Percentiles rank a stretch among this genome's conserved stretches.
These are phyloP conservation scores for Protomyctophum bolini DNA, from an alignment of 2,113 vertebrate species.

Conservation along the genomic window DNA sequence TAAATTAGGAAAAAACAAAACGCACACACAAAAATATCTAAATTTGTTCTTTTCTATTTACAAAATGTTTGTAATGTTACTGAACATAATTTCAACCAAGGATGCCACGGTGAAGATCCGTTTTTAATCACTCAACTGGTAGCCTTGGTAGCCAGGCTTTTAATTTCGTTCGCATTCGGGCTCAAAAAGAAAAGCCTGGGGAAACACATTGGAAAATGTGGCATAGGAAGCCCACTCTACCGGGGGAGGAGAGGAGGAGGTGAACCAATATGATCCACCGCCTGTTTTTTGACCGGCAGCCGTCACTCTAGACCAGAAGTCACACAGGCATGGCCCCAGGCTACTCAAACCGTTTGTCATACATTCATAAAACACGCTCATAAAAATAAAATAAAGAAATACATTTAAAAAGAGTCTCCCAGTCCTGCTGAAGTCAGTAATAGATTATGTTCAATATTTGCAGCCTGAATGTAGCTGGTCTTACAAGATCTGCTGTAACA, in stretches of 20 bases:
- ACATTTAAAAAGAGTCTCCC: neutral
- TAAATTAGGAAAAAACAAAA: slow-evolving; percentile 1
- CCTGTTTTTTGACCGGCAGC: too few relatives aligned
- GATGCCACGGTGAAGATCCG: slow-evolving; percentile 7
- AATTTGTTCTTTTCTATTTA: slow-evolving; percentile 53
- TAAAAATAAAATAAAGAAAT: slow-evolving; percentile 13
- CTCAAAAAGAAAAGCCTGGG: too few relatives aligned
- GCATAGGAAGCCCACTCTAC: too few relatives aligned
- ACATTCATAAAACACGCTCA: slow-evolving; percentile 21
- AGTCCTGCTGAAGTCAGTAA: neutral
- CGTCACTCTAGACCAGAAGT: too few relatives aligned
- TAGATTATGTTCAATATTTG: neutral
- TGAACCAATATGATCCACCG: too few relatives aligned
- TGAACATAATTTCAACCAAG: slow-evolving; percentile 27
- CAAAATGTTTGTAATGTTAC: slow-evolving; percentile 27
- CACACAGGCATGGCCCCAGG: too few relatives aligned
- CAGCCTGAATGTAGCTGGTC: slow-evolving; percentile 1
- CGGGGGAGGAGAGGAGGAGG: too few relatives aligned
- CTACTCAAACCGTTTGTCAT: neutral
- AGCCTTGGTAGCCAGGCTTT: neutral
- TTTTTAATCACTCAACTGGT: slow-evolving; percentile 5
- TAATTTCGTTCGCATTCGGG: too few relatives aligned
- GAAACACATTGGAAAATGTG: too few relatives aligned
- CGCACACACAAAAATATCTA: slow-evolving; percentile 7
- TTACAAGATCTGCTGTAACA: neutral